These are phyloP conservation scores for Lutraria rhynchaena DNA, from an alignment of 1,140 invertebrate species.

Conservation along the genomic window DNA sequence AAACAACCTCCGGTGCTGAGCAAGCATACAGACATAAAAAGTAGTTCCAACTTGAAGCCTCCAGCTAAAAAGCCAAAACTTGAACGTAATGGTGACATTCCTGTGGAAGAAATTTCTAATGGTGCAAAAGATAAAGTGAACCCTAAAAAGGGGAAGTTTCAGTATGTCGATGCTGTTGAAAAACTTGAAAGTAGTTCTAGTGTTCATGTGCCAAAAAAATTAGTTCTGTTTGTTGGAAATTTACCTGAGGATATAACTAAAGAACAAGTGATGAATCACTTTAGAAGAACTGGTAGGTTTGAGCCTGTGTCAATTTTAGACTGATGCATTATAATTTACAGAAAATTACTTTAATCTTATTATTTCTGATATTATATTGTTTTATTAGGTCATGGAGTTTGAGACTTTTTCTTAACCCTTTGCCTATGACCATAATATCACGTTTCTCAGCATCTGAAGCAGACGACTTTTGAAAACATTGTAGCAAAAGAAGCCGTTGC, in stretches of 20 bases:
- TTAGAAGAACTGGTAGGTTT: constrained; percentile 72
- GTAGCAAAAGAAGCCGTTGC: too few relatives aligned
- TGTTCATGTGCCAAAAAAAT: constrained; percentile 62
- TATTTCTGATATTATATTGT: neutral
- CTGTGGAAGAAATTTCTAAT: neutral
- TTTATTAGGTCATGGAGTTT: neutral
- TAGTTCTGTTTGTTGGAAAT: constrained; percentile 74
- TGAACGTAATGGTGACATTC: constrained; percentile 8
- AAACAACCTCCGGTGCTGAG: too few relatives aligned
- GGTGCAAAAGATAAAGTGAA: constrained; percentile 23
- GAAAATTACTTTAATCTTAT: too few relatives aligned
- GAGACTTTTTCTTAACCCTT: neutral
- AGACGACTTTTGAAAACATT: too few relatives aligned
- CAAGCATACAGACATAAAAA: neutral
- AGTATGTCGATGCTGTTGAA: constrained; percentile 51
- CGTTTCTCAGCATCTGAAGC: too few relatives aligned
- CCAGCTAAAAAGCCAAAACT: neutral
- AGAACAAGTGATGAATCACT: constrained; percentile 74
- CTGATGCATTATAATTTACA: too few relatives aligned
- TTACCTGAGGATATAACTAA: constrained; percentile 71
- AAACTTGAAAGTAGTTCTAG: constrained; percentile 50
- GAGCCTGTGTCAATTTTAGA: too few relatives aligned
- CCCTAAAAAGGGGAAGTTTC: neutral
- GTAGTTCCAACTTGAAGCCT: neutral
- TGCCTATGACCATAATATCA: too few relatives aligned